A percentile compares a stretch with the other conserved stretches of the same genome.
These are phyloP conservation scores for Limnothrissa miodon DNA, from an alignment of 2,113 vertebrate genomes.

Conservation along the genomic window DNA sequence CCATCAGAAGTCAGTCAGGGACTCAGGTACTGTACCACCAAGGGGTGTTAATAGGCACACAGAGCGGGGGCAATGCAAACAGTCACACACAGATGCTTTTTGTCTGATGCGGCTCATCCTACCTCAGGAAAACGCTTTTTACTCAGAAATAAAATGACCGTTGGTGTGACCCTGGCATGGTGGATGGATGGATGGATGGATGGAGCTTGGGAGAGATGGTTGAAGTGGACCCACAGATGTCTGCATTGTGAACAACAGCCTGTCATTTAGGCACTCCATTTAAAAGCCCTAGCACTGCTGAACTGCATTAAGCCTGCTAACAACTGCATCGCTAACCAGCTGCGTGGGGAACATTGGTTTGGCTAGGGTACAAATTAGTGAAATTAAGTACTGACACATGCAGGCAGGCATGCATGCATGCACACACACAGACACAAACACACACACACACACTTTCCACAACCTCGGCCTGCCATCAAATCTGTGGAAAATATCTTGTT, in stretches of 20 bases:
- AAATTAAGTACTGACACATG: constrained; percentile 3
- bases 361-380: not conserved
- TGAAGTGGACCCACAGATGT: constrained; percentile 3
- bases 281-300: constrained; percentile 1
- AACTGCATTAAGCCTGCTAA: constrained; percentile 1
- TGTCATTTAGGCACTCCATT: not conserved
- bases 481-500: not conserved
- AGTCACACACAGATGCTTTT: not conserved
- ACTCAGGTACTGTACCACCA: not conserved
- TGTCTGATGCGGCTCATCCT: not conserved
- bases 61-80: not conserved
- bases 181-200: not conserved
- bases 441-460: not conserved
- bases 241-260: not conserved
- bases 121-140: not conserved
- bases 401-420: not conserved
- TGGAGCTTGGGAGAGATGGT: not conserved
- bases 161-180: not conserved
- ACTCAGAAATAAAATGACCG: not conserved
- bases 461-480: not conserved
- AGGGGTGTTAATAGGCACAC: not conserved
- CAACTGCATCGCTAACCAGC: not conserved
- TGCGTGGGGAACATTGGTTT: constrained; percentile 1
- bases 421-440: not conserved
- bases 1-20: not conserved